Evolutionary conservation across 2,888 invertebrate species (phyloP), one percentile per base, ranked within the genome.

Genomic region (Chrysolina haemoptera): DNA sequence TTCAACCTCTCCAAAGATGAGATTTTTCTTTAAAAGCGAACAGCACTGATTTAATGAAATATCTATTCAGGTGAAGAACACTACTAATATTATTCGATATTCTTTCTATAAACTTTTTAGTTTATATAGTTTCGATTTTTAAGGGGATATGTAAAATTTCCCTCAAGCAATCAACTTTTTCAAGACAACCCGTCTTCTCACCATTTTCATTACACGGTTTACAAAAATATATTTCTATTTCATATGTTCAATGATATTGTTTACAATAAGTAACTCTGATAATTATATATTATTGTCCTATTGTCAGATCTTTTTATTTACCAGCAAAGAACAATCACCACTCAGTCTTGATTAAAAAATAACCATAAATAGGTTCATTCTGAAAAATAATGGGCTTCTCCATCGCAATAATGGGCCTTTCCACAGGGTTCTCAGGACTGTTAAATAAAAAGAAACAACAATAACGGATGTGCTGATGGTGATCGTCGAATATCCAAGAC

Each of bases 261-360:
- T 76, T 68, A 27, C 71, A 55, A 59, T 66, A 50, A 35, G 53
- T 67, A 73, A 41, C 62, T 65, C 40, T 53, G 64, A 76, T 64
- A 65, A 74, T 65, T 66, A 69, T 74, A 41, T 70, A 78, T 82
- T 83, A 82, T 83, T 82, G 83, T 83, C 83, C 78, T 79, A 77
- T 78, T 79, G 77, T 78, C 74, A 80, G 73, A 74, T 76, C 75
- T 82, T 79, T 81, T 80, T 81, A 81, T 78, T 77, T 80, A 79
- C 74, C 81, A 78, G 79, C 71, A 76, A 75, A 78, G 76, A 79
- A 75, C 76, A 71, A 76, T 66, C 73, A 75, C 76, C 72, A 76
- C 75, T 73, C 74, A 48, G 50, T 70, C 48, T 50, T 71, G 27
- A 70, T 67, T n/a, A 20, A 62, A n/a, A 73, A 68, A 18, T 1